Evolutionary conservation across 2,888 invertebrate genomes (phyloP), one percentile per base, ranked within the genome.

Genomic region (Antitype chi): DNA sequence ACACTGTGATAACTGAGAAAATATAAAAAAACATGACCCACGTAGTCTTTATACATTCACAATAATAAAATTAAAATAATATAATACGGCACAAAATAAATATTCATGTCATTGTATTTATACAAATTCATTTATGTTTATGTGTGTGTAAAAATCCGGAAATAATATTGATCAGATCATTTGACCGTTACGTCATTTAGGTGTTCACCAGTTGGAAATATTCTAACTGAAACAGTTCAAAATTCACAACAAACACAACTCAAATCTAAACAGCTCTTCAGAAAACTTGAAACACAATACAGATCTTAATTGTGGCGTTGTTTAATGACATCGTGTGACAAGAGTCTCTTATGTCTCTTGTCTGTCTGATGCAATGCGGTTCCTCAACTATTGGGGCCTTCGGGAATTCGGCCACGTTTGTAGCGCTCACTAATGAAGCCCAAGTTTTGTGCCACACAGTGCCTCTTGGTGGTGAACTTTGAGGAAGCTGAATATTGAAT

Each of bases 391-490:
- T 86, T 68, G 83, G 70, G 60, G 68, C 62, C 71, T 70, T 72
- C 68, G 53, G 63, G 63, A 64, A 53, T 74, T 74, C n/a, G 74
- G 82, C 82, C 57, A 71, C 70, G 74, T 75, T 59, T 75, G 77
- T 78, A 74, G 70, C 68, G 62, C 62, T 80, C 76, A 57, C 76
- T 86, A 85, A 87, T 82, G 88, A 83, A 78, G 72, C 71, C 38
- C 32, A 82, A 80, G 71, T 82, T 86, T 71, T 53, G 82, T 70
- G 55, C 13, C 32, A 32, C 49, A 62, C 43, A 32, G 28, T 38
- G 62, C 62, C 28, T 78, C 74, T 73, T 59, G 53, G 59, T 59
- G 64, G 52, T 52, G 28, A 64, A 82, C 70, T 76, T 78, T 64
- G 38, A 49, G 28, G 38, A 78, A 63, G 25, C 62, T 75, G 13